A percentile compares a stretch with the other conserved stretches of the same genome.
Conservation (phyloP, 2,113 vertebrate genomes). For the Panurus biarmicus region DNA sequence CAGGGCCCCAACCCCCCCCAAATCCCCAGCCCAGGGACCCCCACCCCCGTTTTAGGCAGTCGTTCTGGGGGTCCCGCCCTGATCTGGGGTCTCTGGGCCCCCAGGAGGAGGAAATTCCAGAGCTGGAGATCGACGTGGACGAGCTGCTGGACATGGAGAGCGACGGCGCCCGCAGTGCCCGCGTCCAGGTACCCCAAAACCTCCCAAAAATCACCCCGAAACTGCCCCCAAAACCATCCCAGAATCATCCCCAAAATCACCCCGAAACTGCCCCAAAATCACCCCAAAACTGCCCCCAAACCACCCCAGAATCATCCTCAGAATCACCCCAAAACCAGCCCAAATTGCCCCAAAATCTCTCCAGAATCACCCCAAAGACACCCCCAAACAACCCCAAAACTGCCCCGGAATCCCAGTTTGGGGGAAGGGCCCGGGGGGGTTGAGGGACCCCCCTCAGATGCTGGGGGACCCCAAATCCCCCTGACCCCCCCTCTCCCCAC, state of each 20-base stretch:
- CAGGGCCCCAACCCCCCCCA: too few relatives aligned
- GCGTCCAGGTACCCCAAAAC: not conserved
- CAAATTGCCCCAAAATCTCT: too few relatives aligned
- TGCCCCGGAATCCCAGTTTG: too few relatives aligned
- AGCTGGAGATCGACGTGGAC: not conserved
- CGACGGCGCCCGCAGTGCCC: not conserved
- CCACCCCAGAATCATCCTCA: not conserved
- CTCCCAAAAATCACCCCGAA: not conserved
- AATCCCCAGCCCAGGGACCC: too few relatives aligned
- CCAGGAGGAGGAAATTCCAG: not conserved
- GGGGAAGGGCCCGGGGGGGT: too few relatives aligned
- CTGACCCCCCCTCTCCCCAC: too few relatives aligned
- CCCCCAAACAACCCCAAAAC: too few relatives aligned
- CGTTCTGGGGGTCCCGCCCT: too few relatives aligned
- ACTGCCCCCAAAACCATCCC: not conserved
- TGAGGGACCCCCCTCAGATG: too few relatives aligned
- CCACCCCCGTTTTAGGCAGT: not conserved
- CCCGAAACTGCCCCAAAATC: not conserved
- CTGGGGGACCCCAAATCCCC: too few relatives aligned
- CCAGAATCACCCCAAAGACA: too few relatives aligned
- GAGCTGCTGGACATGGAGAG: not conserved
- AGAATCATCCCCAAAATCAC: too few relatives aligned
- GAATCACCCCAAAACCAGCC: not conserved
- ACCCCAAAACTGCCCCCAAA: not conserved
- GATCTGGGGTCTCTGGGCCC: not conserved